Evolutionary conservation across 2,888 invertebrate species (phyloP).

Genomic region (Coleophora deauratella): DNA sequence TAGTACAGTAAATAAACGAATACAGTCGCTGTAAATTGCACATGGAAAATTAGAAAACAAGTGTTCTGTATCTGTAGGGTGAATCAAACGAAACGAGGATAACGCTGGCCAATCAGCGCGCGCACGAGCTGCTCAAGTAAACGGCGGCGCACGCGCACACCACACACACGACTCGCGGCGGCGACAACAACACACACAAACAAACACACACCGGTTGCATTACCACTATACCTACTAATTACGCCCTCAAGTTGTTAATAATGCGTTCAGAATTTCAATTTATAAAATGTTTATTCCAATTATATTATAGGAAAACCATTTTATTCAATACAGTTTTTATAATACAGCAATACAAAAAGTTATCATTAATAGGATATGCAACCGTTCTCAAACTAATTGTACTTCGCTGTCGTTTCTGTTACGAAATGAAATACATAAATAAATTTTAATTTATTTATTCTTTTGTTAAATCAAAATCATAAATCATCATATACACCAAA

Average conservation of each 20-base stretch:
- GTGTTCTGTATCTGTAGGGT: conserved; percentile 70
- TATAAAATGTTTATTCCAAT: too few species aligned
- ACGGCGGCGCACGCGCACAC: conserved; percentile 46
- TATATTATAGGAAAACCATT: too few species aligned
- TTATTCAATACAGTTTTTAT: too few species aligned
- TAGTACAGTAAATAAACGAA: conserved; percentile 3
- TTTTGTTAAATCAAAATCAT: too few species aligned
- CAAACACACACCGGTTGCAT: conserved; percentile 28
- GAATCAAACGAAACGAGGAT: conserved; percentile 97
- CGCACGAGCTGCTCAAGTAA: conserved; percentile 96
- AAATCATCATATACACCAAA: conserved; percentile 23
- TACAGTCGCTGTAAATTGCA: conserved; percentile 47
- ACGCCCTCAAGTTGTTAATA: too few species aligned
- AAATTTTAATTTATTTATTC: background rate
- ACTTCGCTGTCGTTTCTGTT: conserved; percentile 25
- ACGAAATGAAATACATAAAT: background rate
- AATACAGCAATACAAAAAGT: too few species aligned
- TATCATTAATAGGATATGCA: conserved; percentile 18
- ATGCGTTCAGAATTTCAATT: too few species aligned
- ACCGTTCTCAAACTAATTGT: conserved; percentile 19
- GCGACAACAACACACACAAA: conserved; percentile 12
- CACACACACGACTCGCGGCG: conserved; percentile 58
- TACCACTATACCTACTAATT: conserved; percentile 10
- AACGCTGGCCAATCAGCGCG: conserved; percentile 96
- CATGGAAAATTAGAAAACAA: conserved; percentile 40